A percentile compares a stretch with the other conserved stretches of the same genome.
phyloP scores from a whole-genome alignment of 2,797 vertebrate genomes.

The Petrocephalus sullivani region DNA sequence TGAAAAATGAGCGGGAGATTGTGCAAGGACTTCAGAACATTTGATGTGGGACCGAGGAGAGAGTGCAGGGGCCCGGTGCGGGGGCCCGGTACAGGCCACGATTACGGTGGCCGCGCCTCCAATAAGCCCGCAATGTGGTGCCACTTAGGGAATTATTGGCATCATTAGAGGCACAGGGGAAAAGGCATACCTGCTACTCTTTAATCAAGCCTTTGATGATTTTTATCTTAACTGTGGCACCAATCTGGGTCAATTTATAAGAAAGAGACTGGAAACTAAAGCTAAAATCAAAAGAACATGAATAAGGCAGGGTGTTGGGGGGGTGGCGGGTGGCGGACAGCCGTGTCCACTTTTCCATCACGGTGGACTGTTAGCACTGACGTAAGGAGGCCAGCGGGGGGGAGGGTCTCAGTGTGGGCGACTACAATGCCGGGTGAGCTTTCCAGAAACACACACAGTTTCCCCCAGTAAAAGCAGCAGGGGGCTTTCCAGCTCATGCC shows the following conservation, averaged over 20 bases:
- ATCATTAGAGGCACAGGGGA: constrained; percentile 28
- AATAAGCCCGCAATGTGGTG: constrained; percentile 53
- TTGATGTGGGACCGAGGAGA: constrained; percentile 10
- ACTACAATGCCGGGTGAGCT: constrained; percentile 47
- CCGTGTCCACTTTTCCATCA: constrained; percentile 36
- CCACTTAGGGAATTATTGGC: constrained; percentile 54
- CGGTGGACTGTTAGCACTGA: constrained; percentile 28
- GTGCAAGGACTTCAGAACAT: constrained; percentile 45
- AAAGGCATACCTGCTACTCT: constrained; percentile 43
- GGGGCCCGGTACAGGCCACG: background rate
- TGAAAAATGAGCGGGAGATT: constrained; percentile 56
- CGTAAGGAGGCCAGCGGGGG: constrained; percentile 33
- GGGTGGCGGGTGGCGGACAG: constrained; percentile 25
- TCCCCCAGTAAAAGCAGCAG: constrained; percentile 68
- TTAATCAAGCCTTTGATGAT: constrained; percentile 54
- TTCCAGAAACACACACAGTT: constrained; percentile 61
- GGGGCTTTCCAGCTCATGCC: constrained; percentile 64
- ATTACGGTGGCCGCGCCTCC: constrained; percentile 41
- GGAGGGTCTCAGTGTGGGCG: constrained; percentile 36
- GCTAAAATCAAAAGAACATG: constrained; percentile 46
- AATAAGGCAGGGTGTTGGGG: constrained; percentile 32
- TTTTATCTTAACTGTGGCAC: constrained; percentile 44
- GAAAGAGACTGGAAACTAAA: constrained; percentile 25
- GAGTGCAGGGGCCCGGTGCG: constrained; percentile 25
- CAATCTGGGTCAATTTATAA: constrained; percentile 35